Percentiles rank a stretch among this genome's conserved stretches.
phyloP scores from a whole-genome alignment of 37 sponge, comb jelly and placozoan genomes.

The Crambe crambe region DNA sequence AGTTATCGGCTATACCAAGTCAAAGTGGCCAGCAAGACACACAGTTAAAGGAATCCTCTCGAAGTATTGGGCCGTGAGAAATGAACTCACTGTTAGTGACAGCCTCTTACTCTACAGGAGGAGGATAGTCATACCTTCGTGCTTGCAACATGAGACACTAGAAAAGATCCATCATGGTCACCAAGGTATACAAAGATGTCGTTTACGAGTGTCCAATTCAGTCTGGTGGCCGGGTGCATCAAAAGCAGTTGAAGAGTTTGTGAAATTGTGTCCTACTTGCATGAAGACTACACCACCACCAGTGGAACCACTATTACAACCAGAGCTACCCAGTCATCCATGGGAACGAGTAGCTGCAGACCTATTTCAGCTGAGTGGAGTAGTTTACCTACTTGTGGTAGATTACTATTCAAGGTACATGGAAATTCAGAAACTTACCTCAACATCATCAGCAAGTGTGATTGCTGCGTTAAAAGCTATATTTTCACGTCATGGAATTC shows the following conservation, averaged over 20 bases:
- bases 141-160: neutral
- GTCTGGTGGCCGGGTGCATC: constrained; percentile 29
- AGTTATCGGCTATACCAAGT: neutral
- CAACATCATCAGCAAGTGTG: too few relatives aligned
- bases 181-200: neutral
- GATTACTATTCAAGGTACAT: too few relatives aligned
- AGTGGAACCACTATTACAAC: neutral
- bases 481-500: too few relatives aligned
- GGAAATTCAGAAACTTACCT: too few relatives aligned
- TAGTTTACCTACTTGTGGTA: constrained; percentile 30
- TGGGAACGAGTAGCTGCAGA: too few relatives aligned
- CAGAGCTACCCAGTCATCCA: constrained; percentile 22
- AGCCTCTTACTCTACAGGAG: neutral
- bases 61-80: neutral
- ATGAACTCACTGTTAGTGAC: neutral
- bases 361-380: constrained; percentile 29
- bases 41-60: neutral
- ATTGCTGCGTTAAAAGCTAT: too few relatives aligned
- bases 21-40: constrained; percentile 10
- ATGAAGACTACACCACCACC: neutral
- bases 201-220: neutral
- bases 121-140: neutral
- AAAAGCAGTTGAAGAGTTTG: neutral
- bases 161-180: neutral
- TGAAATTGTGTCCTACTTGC: neutral